phyloP scores from a whole-genome alignment of 2,797 vertebrate genomes.

The Chelon labrosus region DNA sequence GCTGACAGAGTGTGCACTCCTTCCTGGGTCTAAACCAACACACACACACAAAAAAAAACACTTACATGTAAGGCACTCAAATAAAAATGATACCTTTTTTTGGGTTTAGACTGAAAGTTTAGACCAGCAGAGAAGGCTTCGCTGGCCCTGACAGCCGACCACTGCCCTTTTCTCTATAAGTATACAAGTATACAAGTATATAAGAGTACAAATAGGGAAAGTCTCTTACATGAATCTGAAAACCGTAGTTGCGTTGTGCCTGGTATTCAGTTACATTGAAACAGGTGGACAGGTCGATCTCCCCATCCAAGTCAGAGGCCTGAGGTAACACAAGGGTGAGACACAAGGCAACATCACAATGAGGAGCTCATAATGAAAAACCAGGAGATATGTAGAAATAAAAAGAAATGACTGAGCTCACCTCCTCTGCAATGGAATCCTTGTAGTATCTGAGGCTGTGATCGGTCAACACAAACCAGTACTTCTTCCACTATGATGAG shows the following conservation, averaged over 20 bases:
- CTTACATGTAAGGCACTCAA: neutral
- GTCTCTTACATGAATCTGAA: slow-evolving; percentile 86
- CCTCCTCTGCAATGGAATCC: slow-evolving; percentile 89
- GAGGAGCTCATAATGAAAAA: rapidly evolving
- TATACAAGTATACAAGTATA: no score
- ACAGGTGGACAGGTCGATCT: slow-evolving; percentile 87
- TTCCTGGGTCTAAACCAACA: slow-evolving; percentile 82
- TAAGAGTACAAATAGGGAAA: neutral
- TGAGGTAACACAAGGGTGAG: slow-evolving; percentile 44
- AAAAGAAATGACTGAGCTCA: slow-evolving; percentile 42
- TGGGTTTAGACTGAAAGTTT: no score
- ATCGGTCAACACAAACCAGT: slow-evolving; percentile 89
- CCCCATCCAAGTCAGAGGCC: slow-evolving; percentile 88
- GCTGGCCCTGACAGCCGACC: no score
- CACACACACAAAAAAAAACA: slow-evolving; percentile 1
- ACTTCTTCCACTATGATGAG: slow-evolving; percentile 86
- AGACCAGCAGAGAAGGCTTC: no score
- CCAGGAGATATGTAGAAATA: neutral
- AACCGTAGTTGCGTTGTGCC: slow-evolving; percentile 89
- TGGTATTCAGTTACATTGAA: slow-evolving; percentile 88
- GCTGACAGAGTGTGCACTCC: slow-evolving; percentile 86
- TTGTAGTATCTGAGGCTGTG: slow-evolving; percentile 89
- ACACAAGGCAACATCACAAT: neutral
- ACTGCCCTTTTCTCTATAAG: neutral
- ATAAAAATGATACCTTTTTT: neutral